Percentiles rank a stretch among this genome's conserved stretches.
These are phyloP conservation scores for Eulemur macaco DNA, from an alignment of 2,113 vertebrate genomes.

Conservation along the genomic window DNA sequence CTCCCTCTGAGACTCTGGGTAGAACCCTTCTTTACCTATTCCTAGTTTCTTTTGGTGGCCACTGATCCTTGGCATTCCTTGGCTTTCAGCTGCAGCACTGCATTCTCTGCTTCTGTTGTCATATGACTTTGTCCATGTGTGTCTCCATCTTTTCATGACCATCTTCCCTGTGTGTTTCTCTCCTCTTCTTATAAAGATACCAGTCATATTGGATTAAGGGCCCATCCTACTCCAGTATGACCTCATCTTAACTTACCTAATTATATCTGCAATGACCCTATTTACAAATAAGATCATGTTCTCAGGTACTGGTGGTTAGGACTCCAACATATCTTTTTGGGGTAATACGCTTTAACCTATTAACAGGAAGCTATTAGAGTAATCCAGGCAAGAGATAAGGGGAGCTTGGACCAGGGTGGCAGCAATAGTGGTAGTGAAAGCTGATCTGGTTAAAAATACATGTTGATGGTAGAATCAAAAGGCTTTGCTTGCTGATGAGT, in stretches of 20 bases:
- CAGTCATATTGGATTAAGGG: neutral
- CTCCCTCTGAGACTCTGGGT: neutral
- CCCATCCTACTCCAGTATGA: neutral
- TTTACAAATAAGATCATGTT: constrained; percentile 7
- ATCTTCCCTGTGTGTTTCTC: neutral
- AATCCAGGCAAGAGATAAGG: neutral
- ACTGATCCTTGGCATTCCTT: neutral
- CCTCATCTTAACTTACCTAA: neutral
- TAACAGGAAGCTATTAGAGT: neutral
- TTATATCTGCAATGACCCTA: neutral
- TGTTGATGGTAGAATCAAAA: neutral
- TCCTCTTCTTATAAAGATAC: neutral
- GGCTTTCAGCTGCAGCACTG: neutral
- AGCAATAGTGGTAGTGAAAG: neutral
- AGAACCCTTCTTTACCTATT: neutral
- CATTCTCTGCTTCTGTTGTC: neutral
- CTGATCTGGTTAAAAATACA: neutral
- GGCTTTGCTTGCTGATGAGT: neutral
- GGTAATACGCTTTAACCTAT: neutral
- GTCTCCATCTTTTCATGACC: neutral
- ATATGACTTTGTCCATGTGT: neutral
- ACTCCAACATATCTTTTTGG: neutral
- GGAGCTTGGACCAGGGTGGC: neutral
- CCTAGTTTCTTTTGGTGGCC: neutral
- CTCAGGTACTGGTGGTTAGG: neutral